Evolutionary conservation across 2,113 vertebrate species (phyloP), one percentile per base, ranked within the genome.

Genomic region (Astatoreochromis straeleni): DNA sequence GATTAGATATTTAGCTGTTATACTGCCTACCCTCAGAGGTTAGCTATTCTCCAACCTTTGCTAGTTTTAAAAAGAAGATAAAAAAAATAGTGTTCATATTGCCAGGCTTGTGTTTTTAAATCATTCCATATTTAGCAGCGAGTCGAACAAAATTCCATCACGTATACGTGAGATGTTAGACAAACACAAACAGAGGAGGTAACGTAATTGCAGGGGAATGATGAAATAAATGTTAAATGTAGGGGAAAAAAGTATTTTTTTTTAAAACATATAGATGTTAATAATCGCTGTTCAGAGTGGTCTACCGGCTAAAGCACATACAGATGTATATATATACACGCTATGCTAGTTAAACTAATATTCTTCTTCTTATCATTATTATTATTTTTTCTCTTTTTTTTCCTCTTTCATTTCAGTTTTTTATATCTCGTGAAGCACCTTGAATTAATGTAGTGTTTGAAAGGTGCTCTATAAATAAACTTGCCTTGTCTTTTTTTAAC

Each of bases 381-480:
- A 24, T 24, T 70, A 3, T 24, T 16, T 16, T 14, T 70, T 14
- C 21, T 70, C 12, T 26, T 42, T 26, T 73, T 65, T 73, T 26
- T 0, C 7, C n/a, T 24, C 38, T 70, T 42, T 70, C 12, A 42
- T 70, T 73, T 45, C 40, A 11, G 21, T 4, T 45, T 73, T 73
- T 73, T 26, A 29, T 17, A 45, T 73, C 40, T 11, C 0, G 2
- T 73, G 40, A 45, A 29, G 40, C 40, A 26, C 40, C 21, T 26
- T 73, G 38, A 45, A 73, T 26, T 73, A 42, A 42, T 45, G 60
- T 21, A 38, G 33, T 68, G 33, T 68, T 68, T 68, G 60, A 12
- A 65, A 65, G 60, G 33, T 65, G 38, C 65, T 70, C 65, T 70
- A 42, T 70, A 70, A 70, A 70, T 70, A 70, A 16, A 70, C 38